Evolutionary conservation across 1,140 invertebrate genomes (phyloP).

Genomic region (Tetramorium simillimum): DNA sequence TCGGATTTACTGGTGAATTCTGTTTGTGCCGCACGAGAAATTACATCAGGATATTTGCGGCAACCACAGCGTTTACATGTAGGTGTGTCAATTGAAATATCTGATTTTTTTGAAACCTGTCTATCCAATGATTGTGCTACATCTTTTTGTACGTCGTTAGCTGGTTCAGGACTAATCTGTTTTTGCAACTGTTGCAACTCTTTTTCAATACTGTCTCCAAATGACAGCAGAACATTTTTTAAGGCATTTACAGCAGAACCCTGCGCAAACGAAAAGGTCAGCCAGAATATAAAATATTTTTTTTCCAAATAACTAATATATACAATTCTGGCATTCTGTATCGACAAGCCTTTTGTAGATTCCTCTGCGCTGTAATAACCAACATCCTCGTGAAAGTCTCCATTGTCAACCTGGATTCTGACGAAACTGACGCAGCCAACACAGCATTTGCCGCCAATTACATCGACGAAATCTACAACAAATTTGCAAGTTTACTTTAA

Average conservation of each 20-base stretch:
- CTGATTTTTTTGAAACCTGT: neutral
- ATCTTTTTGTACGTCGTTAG: neutral
- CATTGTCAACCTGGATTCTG: constrained; percentile 70
- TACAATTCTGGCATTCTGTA: constrained; percentile 74
- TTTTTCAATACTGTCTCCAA: constrained; percentile 18
- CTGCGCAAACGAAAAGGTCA: neutral
- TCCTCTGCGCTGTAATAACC: constrained; percentile 73
- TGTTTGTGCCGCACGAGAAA: no score
- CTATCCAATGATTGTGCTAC: neutral
- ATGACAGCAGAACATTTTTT: constrained; percentile 44
- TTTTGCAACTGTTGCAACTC: constrained; percentile 21
- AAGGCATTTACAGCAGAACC: constrained; percentile 57
- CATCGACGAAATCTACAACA: constrained; percentile 56
- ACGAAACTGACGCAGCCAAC: constrained; percentile 51
- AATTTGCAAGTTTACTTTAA: neutral
- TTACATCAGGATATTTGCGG: no score
- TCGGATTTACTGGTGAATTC: no score
- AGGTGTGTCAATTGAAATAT: neutral
- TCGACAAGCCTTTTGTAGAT: constrained; percentile 71
- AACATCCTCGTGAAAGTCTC: constrained; percentile 77
- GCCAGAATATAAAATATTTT: neutral
- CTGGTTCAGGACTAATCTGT: neutral
- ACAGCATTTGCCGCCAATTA: constrained; percentile 46
- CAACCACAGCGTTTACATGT: no score
- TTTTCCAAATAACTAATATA: constrained; percentile 7